Conservation (phyloP, 2,113 vertebrate species). For the Sprattus sprattus region DNA sequence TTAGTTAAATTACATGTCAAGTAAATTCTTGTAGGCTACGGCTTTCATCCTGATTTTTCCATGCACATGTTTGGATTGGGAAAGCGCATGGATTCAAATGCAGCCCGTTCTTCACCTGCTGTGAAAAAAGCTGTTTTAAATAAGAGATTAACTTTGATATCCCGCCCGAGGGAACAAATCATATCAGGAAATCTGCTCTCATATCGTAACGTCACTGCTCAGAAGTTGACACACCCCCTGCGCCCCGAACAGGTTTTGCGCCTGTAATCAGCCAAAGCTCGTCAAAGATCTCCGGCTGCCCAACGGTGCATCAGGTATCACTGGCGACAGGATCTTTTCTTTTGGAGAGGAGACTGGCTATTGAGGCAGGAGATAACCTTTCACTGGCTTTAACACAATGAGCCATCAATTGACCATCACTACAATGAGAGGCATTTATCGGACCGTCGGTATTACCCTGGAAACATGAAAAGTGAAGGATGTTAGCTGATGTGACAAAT, state of each 20-base stretch:
- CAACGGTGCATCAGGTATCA: background rate
- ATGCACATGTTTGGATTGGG: background rate
- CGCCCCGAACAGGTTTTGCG: background rate
- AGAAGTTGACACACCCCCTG: background rate
- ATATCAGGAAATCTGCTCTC: background rate
- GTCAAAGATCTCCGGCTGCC: background rate
- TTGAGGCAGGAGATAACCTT: background rate
- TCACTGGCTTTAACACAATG: background rate
- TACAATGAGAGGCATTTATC: background rate
- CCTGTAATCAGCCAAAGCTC: background rate
- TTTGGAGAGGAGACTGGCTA: background rate
- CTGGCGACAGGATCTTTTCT: background rate
- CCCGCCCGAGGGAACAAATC: background rate
- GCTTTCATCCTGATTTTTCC: background rate
- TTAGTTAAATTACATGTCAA: too few species aligned
- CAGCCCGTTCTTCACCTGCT: background rate
- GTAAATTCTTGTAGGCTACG: too few species aligned
- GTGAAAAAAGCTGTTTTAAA: background rate
- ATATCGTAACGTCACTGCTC: background rate
- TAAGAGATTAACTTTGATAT: background rate
- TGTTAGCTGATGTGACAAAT: background rate
- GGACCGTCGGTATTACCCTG: background rate
- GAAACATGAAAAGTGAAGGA: background rate
- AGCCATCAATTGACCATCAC: background rate
- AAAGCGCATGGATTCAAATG: background rate